phyloP scores from a whole-genome alignment of 2,888 invertebrate species.

The Tetrapedia diversipes region DNA sequence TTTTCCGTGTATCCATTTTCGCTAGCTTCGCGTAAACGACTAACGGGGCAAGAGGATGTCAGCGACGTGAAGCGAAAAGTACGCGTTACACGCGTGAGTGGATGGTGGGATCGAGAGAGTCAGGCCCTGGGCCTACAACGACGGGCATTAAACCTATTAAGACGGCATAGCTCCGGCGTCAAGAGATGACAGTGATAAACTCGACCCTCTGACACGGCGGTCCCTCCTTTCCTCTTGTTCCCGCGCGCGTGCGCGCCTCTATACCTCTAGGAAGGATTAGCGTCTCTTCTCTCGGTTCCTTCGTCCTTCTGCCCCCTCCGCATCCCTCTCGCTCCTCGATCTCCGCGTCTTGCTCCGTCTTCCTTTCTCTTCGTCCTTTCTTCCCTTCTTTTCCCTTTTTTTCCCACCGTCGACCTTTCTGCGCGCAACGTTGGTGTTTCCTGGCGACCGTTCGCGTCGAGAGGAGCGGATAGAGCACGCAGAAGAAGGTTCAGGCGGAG shows the following conservation, averaged over 20 bases:
- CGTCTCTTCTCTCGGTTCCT: conserved; percentile 42
- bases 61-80: conserved; percentile 59
- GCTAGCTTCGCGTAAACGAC: conserved; percentile 37
- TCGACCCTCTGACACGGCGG: conserved; percentile 73
- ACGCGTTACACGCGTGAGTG: conserved; percentile 62
- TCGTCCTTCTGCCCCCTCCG: conserved; percentile 17
- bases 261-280: conserved; percentile 61
- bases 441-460: conserved; percentile 22
- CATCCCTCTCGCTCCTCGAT: background rate
- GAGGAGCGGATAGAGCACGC: background rate
- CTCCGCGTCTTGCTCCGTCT: background rate
- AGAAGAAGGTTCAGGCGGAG: conserved; percentile 41
- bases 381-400: background rate
- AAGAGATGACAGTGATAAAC: conserved; percentile 79
- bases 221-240: conserved; percentile 27
- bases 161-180: conserved; percentile 71
- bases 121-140: conserved; percentile 65
- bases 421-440: conserved; percentile 5
- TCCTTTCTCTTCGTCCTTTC: conserved; percentile 17
- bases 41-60: conserved; percentile 62
- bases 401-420: conserved; percentile 15
- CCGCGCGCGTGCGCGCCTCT: conserved; percentile 27
- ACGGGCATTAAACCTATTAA: conserved; percentile 76
- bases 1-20: conserved; percentile 19
- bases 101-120: conserved; percentile 61